A percentile compares a stretch with the other conserved stretches of the same genome.
phyloP scores from a whole-genome alignment of 2,888 invertebrate genomes.

The Steinernema scapterisci region DNA sequence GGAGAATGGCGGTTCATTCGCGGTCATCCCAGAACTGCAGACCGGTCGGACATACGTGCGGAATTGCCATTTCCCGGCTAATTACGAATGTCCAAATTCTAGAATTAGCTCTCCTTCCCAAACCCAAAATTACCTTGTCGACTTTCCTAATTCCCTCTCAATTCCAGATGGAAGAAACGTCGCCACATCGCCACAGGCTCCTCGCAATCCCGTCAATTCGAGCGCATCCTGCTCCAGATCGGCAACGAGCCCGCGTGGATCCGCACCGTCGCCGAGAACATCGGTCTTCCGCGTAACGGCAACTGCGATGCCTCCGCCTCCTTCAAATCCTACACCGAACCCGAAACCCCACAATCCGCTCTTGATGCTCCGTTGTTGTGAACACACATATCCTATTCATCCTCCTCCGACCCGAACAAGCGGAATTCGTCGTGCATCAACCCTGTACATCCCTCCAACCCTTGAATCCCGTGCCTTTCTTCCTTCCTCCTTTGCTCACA shows the following conservation, averaged over 20 bases:
- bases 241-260: conserved; percentile 57
- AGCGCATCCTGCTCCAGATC: conserved; percentile 53
- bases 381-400: not conserved
- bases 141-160: not conserved
- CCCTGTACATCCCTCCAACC: not conserved
- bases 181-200: conserved; percentile 76
- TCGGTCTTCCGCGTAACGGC: conserved; percentile 2
- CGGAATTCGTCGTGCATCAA: not conserved
- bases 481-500: conserved; percentile 6
- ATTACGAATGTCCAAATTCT: too few relatives aligned
- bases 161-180: conserved; percentile 51
- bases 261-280: conserved; percentile 29
- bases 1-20: too few relatives aligned
- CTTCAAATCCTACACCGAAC: not conserved
- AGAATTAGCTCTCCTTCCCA: too few relatives aligned
- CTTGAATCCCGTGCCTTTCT: not conserved
- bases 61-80: too few relatives aligned
- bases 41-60: too few relatives aligned
- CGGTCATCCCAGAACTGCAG: too few relatives aligned
- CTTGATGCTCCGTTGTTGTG: conserved; percentile 17
- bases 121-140: too few relatives aligned
- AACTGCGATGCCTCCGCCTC: not conserved
- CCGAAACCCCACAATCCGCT: conserved; percentile 2
- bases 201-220: conserved; percentile 76
- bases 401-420: too few relatives aligned